Conservation (phyloP, 2,113 vertebrate genomes). For the Menidia beryllina region DNA sequence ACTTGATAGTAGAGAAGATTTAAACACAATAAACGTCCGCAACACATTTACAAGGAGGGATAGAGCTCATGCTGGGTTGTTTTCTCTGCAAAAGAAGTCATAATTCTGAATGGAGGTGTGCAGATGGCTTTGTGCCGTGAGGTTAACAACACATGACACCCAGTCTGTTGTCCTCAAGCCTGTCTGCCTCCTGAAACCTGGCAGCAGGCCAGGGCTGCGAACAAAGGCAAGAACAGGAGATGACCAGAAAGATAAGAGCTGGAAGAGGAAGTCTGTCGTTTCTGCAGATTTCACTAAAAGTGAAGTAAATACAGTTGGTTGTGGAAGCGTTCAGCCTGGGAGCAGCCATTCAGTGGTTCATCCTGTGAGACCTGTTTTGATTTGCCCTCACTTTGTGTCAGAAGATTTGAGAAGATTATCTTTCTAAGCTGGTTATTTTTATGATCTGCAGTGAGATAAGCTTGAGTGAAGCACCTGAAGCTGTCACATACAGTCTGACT, state of each 20-base stretch:
- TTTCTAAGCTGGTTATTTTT: slow-evolving; percentile 23
- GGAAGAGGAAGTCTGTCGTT: slow-evolving; percentile 58
- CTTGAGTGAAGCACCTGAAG: background rate
- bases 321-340: background rate
- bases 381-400: slow-evolving; percentile 11
- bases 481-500: background rate
- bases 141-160: slow-evolving; percentile 56
- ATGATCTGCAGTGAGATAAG: slow-evolving; percentile 34
- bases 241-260: slow-evolving; percentile 54
- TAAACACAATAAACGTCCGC: background rate
- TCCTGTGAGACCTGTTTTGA: slow-evolving; percentile 6
- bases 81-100: slow-evolving; percentile 10
- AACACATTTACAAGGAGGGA: no score
- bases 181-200: slow-evolving; percentile 63
- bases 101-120: slow-evolving; percentile 17
- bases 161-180: slow-evolving; percentile 35
- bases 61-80: background rate
- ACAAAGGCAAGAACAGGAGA: slow-evolving; percentile 54
- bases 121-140: slow-evolving; percentile 26
- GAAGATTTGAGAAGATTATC: slow-evolving; percentile 30
- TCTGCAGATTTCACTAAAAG: slow-evolving; percentile 20
- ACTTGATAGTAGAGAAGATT: background rate
- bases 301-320: slow-evolving; percentile 28
- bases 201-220: slow-evolving; percentile 41
- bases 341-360: background rate